phyloP scores from a whole-genome alignment of 2,888 invertebrate species.

The Aphodius granarius region DNA sequence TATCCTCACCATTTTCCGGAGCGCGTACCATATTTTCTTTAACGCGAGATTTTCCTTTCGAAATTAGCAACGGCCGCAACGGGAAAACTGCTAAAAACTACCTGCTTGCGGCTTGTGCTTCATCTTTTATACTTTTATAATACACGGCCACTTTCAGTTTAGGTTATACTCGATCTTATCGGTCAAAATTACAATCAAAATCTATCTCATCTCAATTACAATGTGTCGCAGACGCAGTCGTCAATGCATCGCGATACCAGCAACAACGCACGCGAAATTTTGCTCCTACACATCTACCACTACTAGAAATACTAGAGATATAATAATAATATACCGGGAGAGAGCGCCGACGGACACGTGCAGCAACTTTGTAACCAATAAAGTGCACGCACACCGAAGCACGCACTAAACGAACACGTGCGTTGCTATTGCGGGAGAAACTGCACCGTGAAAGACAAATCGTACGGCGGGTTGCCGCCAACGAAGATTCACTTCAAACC shows the following conservation, averaged over 20 bases:
- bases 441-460: too few species aligned
- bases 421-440: too few species aligned
- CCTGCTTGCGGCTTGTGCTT: constrained; percentile 5
- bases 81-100: not conserved
- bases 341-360: too few species aligned
- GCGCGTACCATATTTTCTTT: constrained; percentile 20
- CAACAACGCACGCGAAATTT: not conserved
- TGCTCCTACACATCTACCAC: too few species aligned
- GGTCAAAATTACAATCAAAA: not conserved
- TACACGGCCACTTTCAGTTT: not conserved
- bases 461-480: too few species aligned
- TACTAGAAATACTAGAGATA: too few species aligned
- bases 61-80: not conserved
- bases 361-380: too few species aligned
- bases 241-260: not conserved
- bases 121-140: constrained; percentile 12
- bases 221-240: not conserved
- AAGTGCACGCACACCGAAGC: too few species aligned
- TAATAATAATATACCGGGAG: too few species aligned
- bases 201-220: not conserved
- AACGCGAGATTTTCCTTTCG: not conserved
- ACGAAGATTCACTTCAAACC: too few species aligned
- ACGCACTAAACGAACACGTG: too few species aligned
- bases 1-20: constrained; percentile 26
- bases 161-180: not conserved